Evolutionary conservation across 2,888 invertebrate genomes (phyloP), one percentile per base, ranked within the genome.

Genomic region (Acleris emargana): DNA sequence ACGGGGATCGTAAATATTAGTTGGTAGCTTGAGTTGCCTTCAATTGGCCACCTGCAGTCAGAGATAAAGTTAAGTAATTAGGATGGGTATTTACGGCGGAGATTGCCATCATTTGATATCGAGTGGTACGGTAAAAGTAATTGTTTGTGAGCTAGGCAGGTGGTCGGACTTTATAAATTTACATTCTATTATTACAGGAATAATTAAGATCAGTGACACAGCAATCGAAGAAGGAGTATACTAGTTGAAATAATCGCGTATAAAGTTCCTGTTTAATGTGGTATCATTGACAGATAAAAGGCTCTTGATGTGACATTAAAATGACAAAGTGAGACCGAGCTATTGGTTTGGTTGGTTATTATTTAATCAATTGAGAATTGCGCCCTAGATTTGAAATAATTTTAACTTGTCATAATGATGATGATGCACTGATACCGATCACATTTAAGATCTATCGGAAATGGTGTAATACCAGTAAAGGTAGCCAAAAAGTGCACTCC

Each of bases 1-100:
- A 84, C 79, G 73, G 76, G 71, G 71, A 70, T 72, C 80, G 78
- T 87, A 82, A 86, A 84, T 87, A 82, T 78, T 77, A 73, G 80
- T 82, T 84, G 81, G 75, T 49, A 25, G 50, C 57, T 32, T 20
- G 32, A 18, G 49, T 49, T 42, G 49, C 55, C 25, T n/a, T 17
- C 25, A 18, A 50, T 43, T 54, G 64, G 43, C 64, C 64, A 60
- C 54, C 57, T 57, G 55, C 64, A 50, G 59, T 43, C 53, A 25
- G 28, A 60, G 64, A 64, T 59, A 64, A 64, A 64, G 59, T 60
- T 60, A 45, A 55, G 50, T 59, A 60, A 60, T 64, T 64, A 60
- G 49, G 50, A 20, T 60, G 43, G 49, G 54, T 58, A 54, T 38
- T 38, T 54, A 64, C 64, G 47, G 53, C 50, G 57, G 32, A 25